Conservation (phyloP, 2,113 vertebrate species). For the Anguilla japonica region DNA sequence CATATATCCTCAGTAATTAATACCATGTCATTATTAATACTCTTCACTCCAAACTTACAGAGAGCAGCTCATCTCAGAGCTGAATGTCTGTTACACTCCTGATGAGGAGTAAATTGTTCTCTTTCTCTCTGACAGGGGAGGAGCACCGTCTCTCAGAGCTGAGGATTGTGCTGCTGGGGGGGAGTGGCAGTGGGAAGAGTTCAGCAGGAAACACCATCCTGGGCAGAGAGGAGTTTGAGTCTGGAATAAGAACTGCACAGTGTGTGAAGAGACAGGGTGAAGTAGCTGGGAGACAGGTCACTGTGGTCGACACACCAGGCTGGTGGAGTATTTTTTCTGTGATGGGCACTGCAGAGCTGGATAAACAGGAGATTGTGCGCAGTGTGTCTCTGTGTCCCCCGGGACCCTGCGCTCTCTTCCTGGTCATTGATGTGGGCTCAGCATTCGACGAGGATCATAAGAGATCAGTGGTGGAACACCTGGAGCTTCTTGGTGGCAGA, state of each 20-base stretch:
- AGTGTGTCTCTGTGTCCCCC: conserved; percentile 44
- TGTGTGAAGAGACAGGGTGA: conserved; percentile 24
- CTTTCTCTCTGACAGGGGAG: neutral
- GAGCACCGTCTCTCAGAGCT: conserved; percentile 11
- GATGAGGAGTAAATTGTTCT: too few relatives aligned
- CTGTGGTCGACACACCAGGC: conserved; percentile 23
- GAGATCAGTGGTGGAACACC: too few relatives aligned
- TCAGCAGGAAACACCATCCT: conserved; percentile 31
- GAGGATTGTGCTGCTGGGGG: conserved; percentile 18
- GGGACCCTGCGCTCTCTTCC: conserved; percentile 34
- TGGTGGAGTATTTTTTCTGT: conserved; percentile 17
- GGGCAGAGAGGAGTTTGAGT: conserved; percentile 6
- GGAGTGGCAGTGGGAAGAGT: conserved; percentile 4
- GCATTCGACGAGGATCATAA: neutral
- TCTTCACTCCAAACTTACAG: too few relatives aligned
- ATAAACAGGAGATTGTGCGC: conserved; percentile 34
- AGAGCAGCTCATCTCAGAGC: too few relatives aligned
- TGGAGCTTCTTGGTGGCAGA: neutral
- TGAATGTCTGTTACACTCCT: too few relatives aligned
- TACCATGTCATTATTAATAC: too few relatives aligned
- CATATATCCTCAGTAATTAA: too few relatives aligned
- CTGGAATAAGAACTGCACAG: conserved; percentile 13
- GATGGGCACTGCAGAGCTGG: conserved; percentile 29
- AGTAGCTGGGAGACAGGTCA: conserved; percentile 23
- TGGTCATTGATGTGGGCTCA: neutral